Evolutionary conservation across 1,140 invertebrate species (phyloP).

Genomic region (Zaprionus ghesquierei): DNA sequence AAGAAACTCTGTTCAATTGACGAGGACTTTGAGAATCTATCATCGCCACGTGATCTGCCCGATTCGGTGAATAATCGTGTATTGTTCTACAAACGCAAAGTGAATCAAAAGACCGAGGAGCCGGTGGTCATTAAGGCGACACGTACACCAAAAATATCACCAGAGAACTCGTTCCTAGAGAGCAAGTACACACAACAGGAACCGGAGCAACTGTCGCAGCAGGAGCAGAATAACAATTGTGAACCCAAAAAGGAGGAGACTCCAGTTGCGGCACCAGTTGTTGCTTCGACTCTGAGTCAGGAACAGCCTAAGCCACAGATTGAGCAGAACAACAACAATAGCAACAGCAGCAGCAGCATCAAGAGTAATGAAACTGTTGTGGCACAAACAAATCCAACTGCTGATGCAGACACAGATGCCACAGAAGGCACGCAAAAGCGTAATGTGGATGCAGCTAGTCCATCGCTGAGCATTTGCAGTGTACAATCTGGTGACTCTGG

Average conservation of each 20-base stretch:
- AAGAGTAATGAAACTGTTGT: conserved; percentile 11
- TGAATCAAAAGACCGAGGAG: conserved; percentile 57
- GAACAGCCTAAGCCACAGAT: background rate
- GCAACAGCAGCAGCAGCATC: background rate
- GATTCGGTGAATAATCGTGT: conserved; percentile 69
- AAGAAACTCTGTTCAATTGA: conserved; percentile 78
- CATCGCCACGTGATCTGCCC: conserved; percentile 73
- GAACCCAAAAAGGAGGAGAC: conserved; percentile 35
- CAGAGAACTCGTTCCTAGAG: conserved; percentile 80
- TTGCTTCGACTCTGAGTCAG: background rate
- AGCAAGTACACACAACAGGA: conserved; percentile 64
- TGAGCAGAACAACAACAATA: background rate
- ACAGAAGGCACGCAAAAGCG: conserved; percentile 69
- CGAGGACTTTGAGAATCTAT: conserved; percentile 75
- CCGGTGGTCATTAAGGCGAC: conserved; percentile 79
- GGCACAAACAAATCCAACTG: conserved; percentile 7
- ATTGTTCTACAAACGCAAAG: conserved; percentile 60
- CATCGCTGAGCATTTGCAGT: conserved; percentile 80
- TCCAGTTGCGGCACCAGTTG: background rate
- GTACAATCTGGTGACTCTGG: conserved; percentile 80
- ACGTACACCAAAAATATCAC: conserved; percentile 79
- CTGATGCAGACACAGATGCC: conserved; percentile 17
- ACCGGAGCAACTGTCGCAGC: conserved; percentile 54
- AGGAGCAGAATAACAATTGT: conserved; percentile 76
- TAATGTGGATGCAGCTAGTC: conserved; percentile 75